phyloP scores from a whole-genome alignment of 2,888 invertebrate species.

The Synergus umbraculus region DNA sequence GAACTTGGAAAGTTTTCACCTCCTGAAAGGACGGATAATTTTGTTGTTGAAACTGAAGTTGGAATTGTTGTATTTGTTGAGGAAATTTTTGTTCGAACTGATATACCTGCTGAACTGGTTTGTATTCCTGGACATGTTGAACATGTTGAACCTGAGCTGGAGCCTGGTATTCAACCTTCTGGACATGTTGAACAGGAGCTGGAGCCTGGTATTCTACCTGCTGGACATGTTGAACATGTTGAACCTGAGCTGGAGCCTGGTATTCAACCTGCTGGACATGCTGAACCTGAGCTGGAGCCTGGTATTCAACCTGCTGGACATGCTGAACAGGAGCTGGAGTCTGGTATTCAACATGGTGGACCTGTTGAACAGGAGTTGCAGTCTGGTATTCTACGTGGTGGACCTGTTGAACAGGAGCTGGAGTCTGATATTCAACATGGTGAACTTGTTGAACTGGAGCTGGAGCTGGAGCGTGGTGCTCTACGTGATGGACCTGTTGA shows the following conservation, averaged over 20 bases:
- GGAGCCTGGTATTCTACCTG: neutral
- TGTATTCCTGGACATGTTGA: neutral
- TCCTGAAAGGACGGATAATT: neutral
- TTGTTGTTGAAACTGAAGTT: constrained; percentile 2
- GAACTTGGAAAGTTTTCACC: constrained; percentile 18
- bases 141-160: neutral
- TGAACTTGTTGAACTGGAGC: neutral
- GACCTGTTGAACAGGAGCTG: neutral
- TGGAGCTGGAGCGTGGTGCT: neutral
- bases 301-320: neutral
- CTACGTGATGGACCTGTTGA: constrained; percentile 2
- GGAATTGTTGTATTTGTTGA: neutral
- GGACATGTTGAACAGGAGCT: constrained; percentile 28
- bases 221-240: neutral
- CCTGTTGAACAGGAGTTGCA: neutral
- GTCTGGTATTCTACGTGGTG: neutral
- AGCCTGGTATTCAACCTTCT: neutral
- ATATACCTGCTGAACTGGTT: neutral
- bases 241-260: constrained; percentile 13
- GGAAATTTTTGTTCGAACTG: constrained; percentile 3
- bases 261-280: neutral
- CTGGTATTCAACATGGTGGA: constrained; percentile 4
- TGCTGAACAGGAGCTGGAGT: constrained; percentile 21
- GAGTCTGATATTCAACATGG: neutral
- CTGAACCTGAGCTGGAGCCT: constrained; percentile 14